These are phyloP conservation scores for Cacatua alba DNA, from an alignment of 2,113 vertebrate genomes.

Conservation along the genomic window DNA sequence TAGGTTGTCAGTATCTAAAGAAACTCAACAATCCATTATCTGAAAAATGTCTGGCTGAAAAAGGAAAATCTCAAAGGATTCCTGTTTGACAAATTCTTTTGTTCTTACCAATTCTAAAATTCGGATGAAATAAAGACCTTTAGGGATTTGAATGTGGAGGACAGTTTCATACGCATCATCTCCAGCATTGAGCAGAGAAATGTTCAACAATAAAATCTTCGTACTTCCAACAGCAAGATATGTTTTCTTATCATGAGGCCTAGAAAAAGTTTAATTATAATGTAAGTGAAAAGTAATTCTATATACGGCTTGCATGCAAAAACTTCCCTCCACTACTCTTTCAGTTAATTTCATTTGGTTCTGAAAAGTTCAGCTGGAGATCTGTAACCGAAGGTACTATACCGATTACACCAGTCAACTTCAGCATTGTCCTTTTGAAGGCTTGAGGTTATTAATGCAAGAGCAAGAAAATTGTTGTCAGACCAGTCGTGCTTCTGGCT, in stretches of 20 bases:
- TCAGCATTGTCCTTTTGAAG: neutral
- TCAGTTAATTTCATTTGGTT: neutral
- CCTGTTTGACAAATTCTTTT: neutral
- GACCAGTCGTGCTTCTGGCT: neutral
- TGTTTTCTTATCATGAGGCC: slow-evolving; percentile 78
- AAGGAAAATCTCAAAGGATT: neutral
- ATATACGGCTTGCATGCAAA: neutral
- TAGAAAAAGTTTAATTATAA: slow-evolving; percentile 43
- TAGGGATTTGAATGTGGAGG: slow-evolving; percentile 82
- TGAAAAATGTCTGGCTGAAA: neutral
- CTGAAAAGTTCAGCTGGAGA: neutral
- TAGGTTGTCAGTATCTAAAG: neutral
- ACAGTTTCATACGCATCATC: slow-evolving; percentile 89
- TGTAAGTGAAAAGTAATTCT: neutral
- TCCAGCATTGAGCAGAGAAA: slow-evolving; percentile 84
- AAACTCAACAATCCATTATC: neutral
- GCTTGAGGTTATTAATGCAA: neutral
- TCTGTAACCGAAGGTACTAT: neutral
- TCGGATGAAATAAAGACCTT: slow-evolving; percentile 88
- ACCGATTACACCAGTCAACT: rapidly evolving
- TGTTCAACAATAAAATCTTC: slow-evolving; percentile 83
- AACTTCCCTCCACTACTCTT: neutral
- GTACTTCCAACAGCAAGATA: slow-evolving; percentile 86
- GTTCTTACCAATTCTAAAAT: slow-evolving; percentile 84
- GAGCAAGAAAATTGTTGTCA: neutral